Evolutionary conservation across 1,140 invertebrate species (phyloP).

Genomic region (Brevipalpus yothersi): DNA sequence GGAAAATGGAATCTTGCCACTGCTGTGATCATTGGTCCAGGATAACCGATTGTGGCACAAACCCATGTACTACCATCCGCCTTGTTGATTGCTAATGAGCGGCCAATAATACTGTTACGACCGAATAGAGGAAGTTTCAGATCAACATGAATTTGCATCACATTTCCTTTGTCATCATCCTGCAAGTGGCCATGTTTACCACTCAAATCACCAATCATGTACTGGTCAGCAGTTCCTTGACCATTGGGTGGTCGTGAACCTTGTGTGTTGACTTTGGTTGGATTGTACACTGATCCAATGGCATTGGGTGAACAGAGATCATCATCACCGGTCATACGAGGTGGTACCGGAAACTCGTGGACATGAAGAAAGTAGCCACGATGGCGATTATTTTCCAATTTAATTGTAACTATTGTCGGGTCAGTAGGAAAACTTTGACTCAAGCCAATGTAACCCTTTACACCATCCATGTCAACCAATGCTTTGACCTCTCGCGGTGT

Average conservation of each 20-base stretch:
- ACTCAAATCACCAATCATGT: slow-evolving; percentile 61
- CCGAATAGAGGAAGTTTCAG: slow-evolving; percentile 62
- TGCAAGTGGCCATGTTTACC: slow-evolving; percentile 40
- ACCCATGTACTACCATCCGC: slow-evolving; percentile 21
- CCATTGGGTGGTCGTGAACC: slow-evolving; percentile 15
- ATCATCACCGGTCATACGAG: slow-evolving; percentile 14
- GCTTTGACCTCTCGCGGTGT: slow-evolving; percentile 26
- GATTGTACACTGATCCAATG: slow-evolving; percentile 25
- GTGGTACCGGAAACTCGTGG: slow-evolving; percentile 24
- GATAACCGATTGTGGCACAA: slow-evolving; percentile 26
- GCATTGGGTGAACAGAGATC: slow-evolving; percentile 18
- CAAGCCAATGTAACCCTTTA: slow-evolving; percentile 40
- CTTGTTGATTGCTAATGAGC: slow-evolving; percentile 56
- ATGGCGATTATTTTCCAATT: slow-evolving; percentile 30
- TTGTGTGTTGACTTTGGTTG: slow-evolving; percentile 20
- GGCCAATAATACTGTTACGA: slow-evolving; percentile 44
- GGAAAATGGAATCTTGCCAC: slow-evolving; percentile 39
- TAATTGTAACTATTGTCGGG: slow-evolving; percentile 50
- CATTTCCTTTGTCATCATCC: slow-evolving; percentile 7
- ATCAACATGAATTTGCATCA: slow-evolving; percentile 32
- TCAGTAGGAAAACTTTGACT: slow-evolving; percentile 57
- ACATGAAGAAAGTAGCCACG: slow-evolving; percentile 24
- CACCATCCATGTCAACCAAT: slow-evolving; percentile 46
- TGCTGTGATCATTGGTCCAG: slow-evolving; percentile 17
- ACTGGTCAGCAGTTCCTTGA: slow-evolving; percentile 48